Percentiles rank a stretch among this genome's conserved stretches.
These are phyloP conservation scores for Drosophila planitibia DNA, from an alignment of 2,888 invertebrate genomes.

Conservation along the genomic window DNA sequence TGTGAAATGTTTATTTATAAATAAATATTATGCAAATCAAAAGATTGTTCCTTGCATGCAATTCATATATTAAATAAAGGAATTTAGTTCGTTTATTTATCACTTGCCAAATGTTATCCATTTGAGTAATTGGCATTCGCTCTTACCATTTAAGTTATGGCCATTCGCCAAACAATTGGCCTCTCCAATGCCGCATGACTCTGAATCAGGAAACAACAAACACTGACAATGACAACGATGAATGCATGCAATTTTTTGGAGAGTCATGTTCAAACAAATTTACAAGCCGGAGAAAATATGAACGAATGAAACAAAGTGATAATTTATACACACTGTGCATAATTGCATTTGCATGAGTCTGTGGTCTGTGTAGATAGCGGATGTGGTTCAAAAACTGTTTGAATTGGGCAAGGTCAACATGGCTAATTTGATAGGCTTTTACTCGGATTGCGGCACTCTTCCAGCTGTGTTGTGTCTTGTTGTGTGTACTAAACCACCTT, in stretches of 20 bases:
- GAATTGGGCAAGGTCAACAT: conserved; percentile 50
- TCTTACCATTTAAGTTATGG: conserved; percentile 11
- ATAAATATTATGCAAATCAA: background rate
- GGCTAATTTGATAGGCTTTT: conserved; percentile 50
- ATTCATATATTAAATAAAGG: background rate
- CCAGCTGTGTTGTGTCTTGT: background rate
- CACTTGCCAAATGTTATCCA: conserved; percentile 12
- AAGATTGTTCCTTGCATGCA: background rate
- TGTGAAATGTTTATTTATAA: background rate
- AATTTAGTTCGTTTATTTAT: background rate
- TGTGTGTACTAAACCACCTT: conserved; percentile 23
- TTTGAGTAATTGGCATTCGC: conserved; percentile 13
- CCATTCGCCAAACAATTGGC: conserved; percentile 15
- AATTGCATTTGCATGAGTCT: conserved; percentile 57
- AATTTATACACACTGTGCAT: conserved; percentile 40
- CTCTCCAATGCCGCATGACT: conserved; percentile 36
- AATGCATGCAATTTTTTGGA: conserved; percentile 44
- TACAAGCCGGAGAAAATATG: conserved; percentile 10
- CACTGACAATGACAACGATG: conserved; percentile 29
- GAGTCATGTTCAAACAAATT: conserved; percentile 62
- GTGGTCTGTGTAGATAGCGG: conserved; percentile 40
- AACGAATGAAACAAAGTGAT: conserved; percentile 40
- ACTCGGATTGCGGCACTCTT: conserved; percentile 7
- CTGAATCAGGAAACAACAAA: conserved; percentile 38
- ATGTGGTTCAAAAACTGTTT: conserved; percentile 37